phyloP scores from a whole-genome alignment of 1,140 invertebrate species.

The Maniola jurtina region DNA sequence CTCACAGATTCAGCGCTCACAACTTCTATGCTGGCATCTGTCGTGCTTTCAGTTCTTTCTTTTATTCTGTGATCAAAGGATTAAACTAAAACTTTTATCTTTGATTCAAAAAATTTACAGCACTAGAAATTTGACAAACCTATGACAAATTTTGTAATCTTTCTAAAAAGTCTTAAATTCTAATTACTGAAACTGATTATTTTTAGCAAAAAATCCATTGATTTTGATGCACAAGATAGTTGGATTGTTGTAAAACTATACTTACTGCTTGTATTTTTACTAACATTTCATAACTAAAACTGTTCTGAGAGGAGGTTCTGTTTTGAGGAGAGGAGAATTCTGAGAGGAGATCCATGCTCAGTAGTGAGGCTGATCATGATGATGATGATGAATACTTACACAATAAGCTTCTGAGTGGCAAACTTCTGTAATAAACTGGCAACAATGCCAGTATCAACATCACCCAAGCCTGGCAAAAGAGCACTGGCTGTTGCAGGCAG shows the following conservation, averaged over 20 bases:
- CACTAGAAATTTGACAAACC: no score
- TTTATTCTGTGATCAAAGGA: conserved; percentile 73
- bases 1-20: conserved; percentile 85
- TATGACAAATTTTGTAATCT: no score
- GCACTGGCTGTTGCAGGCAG: conserved; percentile 84
- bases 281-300: background rate
- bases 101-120: no score
- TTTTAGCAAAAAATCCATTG: no score
- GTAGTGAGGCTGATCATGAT: no score
- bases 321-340: no score
- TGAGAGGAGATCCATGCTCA: no score
- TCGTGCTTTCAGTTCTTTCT: conserved; percentile 81
- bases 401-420: conserved; percentile 91
- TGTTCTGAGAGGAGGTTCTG: no score
- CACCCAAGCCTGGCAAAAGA: conserved; percentile 60
- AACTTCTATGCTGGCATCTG: conserved; percentile 80
- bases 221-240: no score
- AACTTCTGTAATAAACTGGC: conserved; percentile 88
- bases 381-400: conserved; percentile 50
- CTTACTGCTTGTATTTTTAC: background rate
- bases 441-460: conserved; percentile 67
- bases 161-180: no score
- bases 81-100: background rate
- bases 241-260: no score
- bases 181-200: no score